Percentiles rank a stretch among this genome's conserved stretches.
Conservation (phyloP, 2,797 vertebrate genomes). For the Tenualosa ilisha region DNA sequence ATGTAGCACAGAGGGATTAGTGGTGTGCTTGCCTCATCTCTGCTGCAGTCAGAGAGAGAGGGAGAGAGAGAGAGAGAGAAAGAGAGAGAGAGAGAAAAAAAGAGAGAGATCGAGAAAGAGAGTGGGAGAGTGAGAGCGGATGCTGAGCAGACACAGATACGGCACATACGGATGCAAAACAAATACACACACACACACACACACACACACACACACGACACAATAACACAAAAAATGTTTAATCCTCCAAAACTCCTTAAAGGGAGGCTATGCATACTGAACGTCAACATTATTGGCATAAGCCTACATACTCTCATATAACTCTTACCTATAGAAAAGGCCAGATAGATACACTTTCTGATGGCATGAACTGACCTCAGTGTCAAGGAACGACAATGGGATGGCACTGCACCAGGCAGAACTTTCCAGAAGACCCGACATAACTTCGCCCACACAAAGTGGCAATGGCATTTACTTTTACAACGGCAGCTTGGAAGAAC, state of each 20-base stretch:
- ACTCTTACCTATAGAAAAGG: not conserved
- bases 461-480: not conserved
- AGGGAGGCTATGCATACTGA: not conserved
- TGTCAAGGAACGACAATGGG: not conserved
- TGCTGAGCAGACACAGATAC: not conserved
- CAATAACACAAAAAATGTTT: not conserved
- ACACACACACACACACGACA: not conserved
- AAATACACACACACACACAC: not conserved
- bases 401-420: not conserved
- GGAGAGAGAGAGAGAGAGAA: not conserved
- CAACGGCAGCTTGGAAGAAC: not conserved
- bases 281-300: not conserved
- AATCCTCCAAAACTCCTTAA: not conserved
- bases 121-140: not conserved
- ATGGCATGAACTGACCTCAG: not conserved
- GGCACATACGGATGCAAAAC: not conserved
- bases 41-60: constrained; percentile 3
- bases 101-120: not conserved
- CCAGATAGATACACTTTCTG: not conserved
- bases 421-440: not conserved
- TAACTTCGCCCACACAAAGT: not conserved
- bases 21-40: not conserved
- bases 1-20: constrained; percentile 34
- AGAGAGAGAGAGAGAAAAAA: not conserved
- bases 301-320: not conserved